Base-by-base conservation (phyloP, 2,888 invertebrate species). In the Fabriciana adippe region DNA sequence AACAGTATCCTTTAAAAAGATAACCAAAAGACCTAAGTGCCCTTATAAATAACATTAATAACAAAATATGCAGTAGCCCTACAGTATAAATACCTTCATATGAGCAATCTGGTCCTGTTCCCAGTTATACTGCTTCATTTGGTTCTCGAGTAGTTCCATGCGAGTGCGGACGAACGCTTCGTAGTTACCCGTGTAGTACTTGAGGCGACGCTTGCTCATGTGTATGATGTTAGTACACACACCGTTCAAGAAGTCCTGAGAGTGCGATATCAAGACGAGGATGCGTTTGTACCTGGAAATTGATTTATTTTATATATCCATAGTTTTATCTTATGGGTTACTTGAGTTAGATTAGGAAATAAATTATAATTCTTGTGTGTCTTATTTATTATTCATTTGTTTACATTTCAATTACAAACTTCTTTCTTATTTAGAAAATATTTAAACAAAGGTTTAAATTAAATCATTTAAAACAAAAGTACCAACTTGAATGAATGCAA, bases 51-150 rank as follows among this genome's bases (percentile, higher is more conserved):
- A 26, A 26, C 26, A 26, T 26, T 5, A 26, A 26, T 26, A 26
- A 26, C 26, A 26, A 26, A 26, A 26, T 26, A 26, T 26, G 26
- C 26, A 26, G 26, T 26, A 26, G 3, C 4, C 26, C 26, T 26
- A 26, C 26, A 26, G 4, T 26, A 26, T 26, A 83, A 11, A 15
- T 41, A 96, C 97, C 95, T 99, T 99, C 99, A 99, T 99, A 82
- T 99, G 98, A 70, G 98, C 94, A 73, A 99, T 99, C 91, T 99
- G 99, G 89, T 99, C 98, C 87, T 99, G 99, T 89, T 99, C 99
- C 99, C 99, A 99, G 81, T 99, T 98, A 90, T 99, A 99, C 82
- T 98, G 98, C 87, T 99, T 99, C 95, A 97, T 97, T 92, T 99
- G 99, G 88, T 99, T 99, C 88, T 99, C 99, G 72, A 99, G 93